Evolutionary conservation across 1,140 invertebrate genomes (phyloP).

Genomic region (Drosophila nigrodunni): DNA sequence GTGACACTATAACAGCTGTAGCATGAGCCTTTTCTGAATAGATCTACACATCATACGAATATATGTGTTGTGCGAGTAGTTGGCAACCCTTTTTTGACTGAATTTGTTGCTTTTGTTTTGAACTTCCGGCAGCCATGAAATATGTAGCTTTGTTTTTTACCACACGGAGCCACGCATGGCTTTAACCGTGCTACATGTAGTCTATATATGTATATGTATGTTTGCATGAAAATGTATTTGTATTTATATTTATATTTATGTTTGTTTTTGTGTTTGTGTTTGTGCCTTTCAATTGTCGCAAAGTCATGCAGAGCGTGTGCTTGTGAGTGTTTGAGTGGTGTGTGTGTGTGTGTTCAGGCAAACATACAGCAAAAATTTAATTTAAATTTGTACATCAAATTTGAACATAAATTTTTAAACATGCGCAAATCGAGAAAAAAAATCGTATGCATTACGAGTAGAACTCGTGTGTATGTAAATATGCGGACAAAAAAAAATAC

Average conservation of each 20-base stretch:
- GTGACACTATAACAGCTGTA: neutral
- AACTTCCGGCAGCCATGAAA: conserved; percentile 73
- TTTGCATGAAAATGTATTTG: neutral
- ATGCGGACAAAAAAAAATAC: conserved; percentile 16
- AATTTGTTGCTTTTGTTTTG: conserved; percentile 54
- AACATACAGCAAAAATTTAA: conserved; percentile 67
- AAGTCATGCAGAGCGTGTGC: conserved; percentile 31
- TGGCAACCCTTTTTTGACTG: conserved; percentile 61
- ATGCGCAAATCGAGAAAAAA: conserved; percentile 27
- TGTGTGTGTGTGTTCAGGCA: conserved; percentile 37
- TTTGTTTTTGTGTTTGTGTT: conserved; percentile 20
- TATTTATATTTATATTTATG: conserved; percentile 13
- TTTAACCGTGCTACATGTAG: conserved; percentile 36
- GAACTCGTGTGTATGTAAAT: neutral
- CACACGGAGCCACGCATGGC: conserved; percentile 22
- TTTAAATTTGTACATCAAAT: conserved; percentile 80
- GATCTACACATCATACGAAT: conserved; percentile 70
- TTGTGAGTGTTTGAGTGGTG: neutral
- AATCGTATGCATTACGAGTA: conserved; percentile 19
- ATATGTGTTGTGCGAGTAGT: conserved; percentile 40
- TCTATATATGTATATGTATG: neutral
- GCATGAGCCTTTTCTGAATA: conserved; percentile 24
- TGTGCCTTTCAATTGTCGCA: conserved; percentile 50
- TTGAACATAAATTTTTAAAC: conserved; percentile 72
- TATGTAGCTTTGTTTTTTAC: conserved; percentile 58